A percentile compares a stretch with the other conserved stretches of the same genome.
Evolutionary conservation across 2,888 invertebrate genomes (phyloP).

Genomic region (Pandemis cinnamomeana): DNA sequence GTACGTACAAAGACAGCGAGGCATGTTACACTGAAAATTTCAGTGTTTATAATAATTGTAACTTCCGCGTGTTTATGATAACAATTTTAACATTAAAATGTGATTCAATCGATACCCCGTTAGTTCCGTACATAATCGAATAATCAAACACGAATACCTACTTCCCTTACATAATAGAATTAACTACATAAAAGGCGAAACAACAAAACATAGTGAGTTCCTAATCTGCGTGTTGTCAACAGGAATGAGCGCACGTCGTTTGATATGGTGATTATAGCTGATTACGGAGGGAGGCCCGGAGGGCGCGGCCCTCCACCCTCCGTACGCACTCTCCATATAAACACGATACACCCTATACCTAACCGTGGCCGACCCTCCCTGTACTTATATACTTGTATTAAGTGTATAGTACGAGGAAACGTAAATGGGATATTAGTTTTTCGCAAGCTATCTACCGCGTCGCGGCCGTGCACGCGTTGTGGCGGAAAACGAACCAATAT

Average conservation of each 20-base stretch:
- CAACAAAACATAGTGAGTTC: conserved; percentile 49
- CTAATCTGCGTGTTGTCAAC: conserved; percentile 81
- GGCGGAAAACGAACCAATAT: conserved; percentile 78
- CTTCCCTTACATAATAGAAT: conserved; percentile 30
- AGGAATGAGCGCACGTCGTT: conserved; percentile 81
- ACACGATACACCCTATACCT: conserved; percentile 78
- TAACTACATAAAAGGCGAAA: conserved; percentile 41
- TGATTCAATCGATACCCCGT: conserved; percentile 9
- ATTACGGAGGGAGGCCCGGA: conserved; percentile 73
- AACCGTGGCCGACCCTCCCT: conserved; percentile 61
- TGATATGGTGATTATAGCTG: conserved; percentile 85
- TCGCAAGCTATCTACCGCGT: conserved; percentile 66
- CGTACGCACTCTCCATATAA: conserved; percentile 80
- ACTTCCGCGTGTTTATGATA: not conserved
- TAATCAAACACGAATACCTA: conserved; percentile 19
- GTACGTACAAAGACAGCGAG: no score
- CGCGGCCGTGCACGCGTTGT: conserved; percentile 69
- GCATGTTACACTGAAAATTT: no score
- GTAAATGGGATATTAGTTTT: conserved; percentile 80
- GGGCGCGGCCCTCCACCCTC: conserved; percentile 57
- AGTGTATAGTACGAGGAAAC: conserved; percentile 62
- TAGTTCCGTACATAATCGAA: conserved; percentile 20
- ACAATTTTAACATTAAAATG: not conserved
- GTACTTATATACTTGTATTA: conserved; percentile 51
- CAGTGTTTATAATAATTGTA: no score